Evolutionary conservation across 2,888 invertebrate species (phyloP).

Genomic region (Enoplolaimus lenunculus): DNA sequence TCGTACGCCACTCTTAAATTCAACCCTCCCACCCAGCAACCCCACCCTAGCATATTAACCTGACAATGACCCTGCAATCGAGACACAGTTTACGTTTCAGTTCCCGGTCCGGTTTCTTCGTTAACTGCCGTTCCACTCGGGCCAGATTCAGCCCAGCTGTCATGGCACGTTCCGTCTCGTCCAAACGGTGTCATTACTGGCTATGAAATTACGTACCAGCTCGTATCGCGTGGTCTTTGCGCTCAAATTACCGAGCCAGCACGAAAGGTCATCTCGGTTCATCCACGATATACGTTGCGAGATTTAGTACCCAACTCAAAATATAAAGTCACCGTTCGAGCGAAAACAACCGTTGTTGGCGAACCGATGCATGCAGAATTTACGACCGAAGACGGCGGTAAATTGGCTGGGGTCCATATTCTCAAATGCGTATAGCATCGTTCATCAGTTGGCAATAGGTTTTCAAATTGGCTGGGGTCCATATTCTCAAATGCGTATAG

Average conservation of each 20-base stretch:
- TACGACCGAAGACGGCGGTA: too few species aligned
- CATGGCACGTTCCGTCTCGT: constrained; percentile 34
- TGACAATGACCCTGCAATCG: too few species aligned
- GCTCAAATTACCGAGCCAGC: constrained; percentile 32
- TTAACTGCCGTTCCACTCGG: constrained; percentile 28
- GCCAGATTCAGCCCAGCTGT: constrained; percentile 32
- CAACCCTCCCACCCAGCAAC: too few species aligned
- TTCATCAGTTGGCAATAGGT: too few species aligned
- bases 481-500: too few species aligned
- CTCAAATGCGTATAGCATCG: too few species aligned
- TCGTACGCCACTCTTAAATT: too few species aligned
- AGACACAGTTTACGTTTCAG: too few species aligned
- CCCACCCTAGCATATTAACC: too few species aligned
- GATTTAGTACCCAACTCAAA: constrained; percentile 37
- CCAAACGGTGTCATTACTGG: constrained; percentile 37
- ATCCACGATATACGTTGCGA: constrained; percentile 33
- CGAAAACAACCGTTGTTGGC: constrained; percentile 32
- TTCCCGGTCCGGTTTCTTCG: constrained; percentile 35
- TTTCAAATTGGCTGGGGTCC: too few species aligned
- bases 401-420: too few species aligned
- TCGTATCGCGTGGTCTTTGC: constrained; percentile 35
- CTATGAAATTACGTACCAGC: constrained; percentile 39
- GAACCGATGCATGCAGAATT: constrained; percentile 33
- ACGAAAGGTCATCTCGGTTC: constrained; percentile 30
- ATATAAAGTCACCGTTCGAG: constrained; percentile 37